Evolutionary conservation across 1,140 invertebrate genomes (phyloP), one percentile per base, ranked within the genome.

Genomic region (Hetaerina americana): DNA sequence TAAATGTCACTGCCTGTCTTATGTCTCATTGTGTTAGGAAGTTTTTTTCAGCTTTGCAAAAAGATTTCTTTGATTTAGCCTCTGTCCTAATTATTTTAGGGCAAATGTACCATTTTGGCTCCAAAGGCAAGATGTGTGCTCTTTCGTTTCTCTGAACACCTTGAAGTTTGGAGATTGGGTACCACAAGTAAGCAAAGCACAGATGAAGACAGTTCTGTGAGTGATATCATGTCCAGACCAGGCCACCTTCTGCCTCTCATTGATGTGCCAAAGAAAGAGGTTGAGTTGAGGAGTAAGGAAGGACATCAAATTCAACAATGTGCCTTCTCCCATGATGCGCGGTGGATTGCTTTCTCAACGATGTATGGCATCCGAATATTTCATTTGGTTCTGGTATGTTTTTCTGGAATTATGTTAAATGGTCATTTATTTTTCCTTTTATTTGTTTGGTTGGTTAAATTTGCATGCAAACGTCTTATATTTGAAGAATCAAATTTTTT

Each of bases 331-430:
- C 83, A 84, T 0, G 84, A 89, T 77, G 88, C 87, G 1, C 84
- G 86, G 70, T 87, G 86, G 77, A 85, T 95, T 26, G 86, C 89
- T 12, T 93, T 92, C 78, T 90, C 90, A 0, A 93, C 91, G 0
- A 81, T 86, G 27, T 82, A 78, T 66, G 81, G 85, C 49, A 76
- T 92, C 22, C 85, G 88, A 72, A 80, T 94, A 28, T 90, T 89
- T 76, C 85, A 85, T 75, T 86, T 92, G 74, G 83, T 85, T 66
- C 79, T 85, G 66, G 82, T 83, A 27, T 78, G 82, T 66, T 78
- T 79, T 66, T n/a, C n/a, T n/a, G n/a, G n/a, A n/a, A n/a, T n/a
- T n/a, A n/a, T n/a, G n/a, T n/a, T n/a, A n/a, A n/a, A n/a, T n/a
- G n/a, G n/a, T n/a, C n/a, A n/a, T n/a, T n/a, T n/a, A n/a, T n/a